Evolutionary conservation across 2,888 invertebrate genomes (phyloP).

Genomic region (Apoderus coryli): DNA sequence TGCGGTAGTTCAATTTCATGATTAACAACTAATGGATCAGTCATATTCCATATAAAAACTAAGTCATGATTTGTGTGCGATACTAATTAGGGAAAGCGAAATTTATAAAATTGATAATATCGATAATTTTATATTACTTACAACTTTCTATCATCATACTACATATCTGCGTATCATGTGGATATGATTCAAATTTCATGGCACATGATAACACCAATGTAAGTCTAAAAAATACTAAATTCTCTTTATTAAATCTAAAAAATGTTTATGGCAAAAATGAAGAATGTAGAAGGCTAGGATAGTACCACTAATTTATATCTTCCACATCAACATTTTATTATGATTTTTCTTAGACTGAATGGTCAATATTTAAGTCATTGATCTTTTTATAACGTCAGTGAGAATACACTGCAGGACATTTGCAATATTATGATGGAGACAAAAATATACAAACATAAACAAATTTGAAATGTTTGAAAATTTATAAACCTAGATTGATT

Average conservation of each 20-base stretch:
- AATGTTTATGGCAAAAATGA: too few relatives aligned
- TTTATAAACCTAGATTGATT: too few relatives aligned
- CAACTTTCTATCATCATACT: conserved; percentile 90
- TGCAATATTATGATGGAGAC: too few relatives aligned
- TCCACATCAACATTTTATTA: too few relatives aligned
- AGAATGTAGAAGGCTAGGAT: too few relatives aligned
- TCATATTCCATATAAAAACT: conserved; percentile 80
- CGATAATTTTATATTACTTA: conserved; percentile 43
- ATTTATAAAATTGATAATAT: conserved; percentile 1
- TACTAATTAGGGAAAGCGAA: conserved; percentile 52
- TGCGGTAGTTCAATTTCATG: conserved; percentile 81
- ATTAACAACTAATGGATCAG: conserved; percentile 75
- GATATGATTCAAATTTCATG: conserved; percentile 89
- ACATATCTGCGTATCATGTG: conserved; percentile 87
- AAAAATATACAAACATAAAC: too few relatives aligned
- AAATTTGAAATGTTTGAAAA: too few relatives aligned
- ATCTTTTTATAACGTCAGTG: too few relatives aligned
- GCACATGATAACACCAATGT: conserved; percentile 83
- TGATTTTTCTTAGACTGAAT: too few relatives aligned
- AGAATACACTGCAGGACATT: too few relatives aligned
- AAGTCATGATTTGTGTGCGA: conserved; percentile 82
- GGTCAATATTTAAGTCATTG: too few relatives aligned
- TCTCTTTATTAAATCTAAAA: neutral
- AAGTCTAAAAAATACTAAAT: conserved; percentile 39
- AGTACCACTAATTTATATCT: too few relatives aligned